Base-by-base conservation (phyloP, 2,113 vertebrate species). In the Gobius niger region DNA sequence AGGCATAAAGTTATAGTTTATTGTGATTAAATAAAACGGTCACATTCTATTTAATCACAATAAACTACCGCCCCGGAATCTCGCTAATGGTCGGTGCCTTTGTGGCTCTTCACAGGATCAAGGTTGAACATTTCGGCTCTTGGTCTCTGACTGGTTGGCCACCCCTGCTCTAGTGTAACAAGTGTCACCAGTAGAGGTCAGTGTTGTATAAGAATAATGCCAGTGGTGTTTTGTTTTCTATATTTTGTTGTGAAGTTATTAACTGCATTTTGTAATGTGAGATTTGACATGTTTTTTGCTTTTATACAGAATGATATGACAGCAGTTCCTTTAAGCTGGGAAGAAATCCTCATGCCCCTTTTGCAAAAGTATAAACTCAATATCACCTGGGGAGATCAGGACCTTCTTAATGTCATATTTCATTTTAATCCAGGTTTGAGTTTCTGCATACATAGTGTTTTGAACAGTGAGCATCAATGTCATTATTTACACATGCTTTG, bases 301-400 rank as follows among this genome's bases (percentile, higher is more conserved):
- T 82, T 1, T n/a, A 16, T 65, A 66, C 71, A 99, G 97, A 99
- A 99, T 73, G 96, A 98, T 84, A 95, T 99, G 95, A 96, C 92
- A 7, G 5, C 80, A 53, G 80, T 87, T 72, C 40, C 85, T 0
- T 90, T 99, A 18, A 91, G 76, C 3, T 99, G 98, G 97, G 91
- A 91, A 75, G 96, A 98, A 79, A 92, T 98, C 57, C 92, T 99
- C 75, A 95, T 98, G 95, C 96, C 97, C 0, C 75, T 99, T 60
- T 89, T 98, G 63, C 96, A 96, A 84, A 99, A 99, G 79, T 98
- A 99, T 83, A 98, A 98, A 82, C 90, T 99, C 24, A 99, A 99
- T 79, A 98, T 99, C 86, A 98, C 96, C 0, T 99, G 98, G 98
- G 96, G 97, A 12, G 97, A 99, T 89, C 98, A 99, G 81, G 98